Evolutionary conservation across 2,888 invertebrate genomes (phyloP), one percentile per base, ranked within the genome.

Genomic region (Sipunculus nudus): DNA sequence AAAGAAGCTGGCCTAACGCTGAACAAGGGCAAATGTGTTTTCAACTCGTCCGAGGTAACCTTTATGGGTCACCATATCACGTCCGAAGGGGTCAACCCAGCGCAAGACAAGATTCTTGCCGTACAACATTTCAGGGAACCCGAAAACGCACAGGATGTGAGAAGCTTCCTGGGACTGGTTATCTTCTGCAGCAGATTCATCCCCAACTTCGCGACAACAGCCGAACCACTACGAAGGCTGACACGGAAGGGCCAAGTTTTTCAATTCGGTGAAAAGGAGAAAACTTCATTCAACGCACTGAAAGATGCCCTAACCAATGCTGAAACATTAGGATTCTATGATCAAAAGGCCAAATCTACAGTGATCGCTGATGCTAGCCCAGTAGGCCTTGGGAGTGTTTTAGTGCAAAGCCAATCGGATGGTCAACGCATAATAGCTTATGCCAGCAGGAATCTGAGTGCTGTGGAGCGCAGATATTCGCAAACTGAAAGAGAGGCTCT

Each of bases 121-220:
- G 38, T 45, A 19, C 26, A 35, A 13, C 38, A 71, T 8, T 68
- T 70, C 54, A 72, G 73, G 32, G 55, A 47, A 0, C 74, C 74
- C 2, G 65, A 59, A 25, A 68, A 74, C 45, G 46, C 16, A 21
- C 35, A 61, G 8, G 63, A 76, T 26, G 53, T 76, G 25, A 56
- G 65, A 8, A 68, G 72, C 2, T 74, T 73, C 53, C 31, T 76
- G 2, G 73, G 76, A 1, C 52, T 72, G 31, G 53, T 75, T 6
- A 26, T 26, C 28, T 53, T 53, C 40, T 26, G 53, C 28, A 41
- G 40, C 25, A 38, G 38, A 19, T 53, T 40, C 25, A 53, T 53
- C 2, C 40, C n/a, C 3, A 6, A 53, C 21, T 53, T 53, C 23
- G 53, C 39, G 2, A 40, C 53, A 2, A 40, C 40, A 39, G 8